Conservation (phyloP, 1,140 invertebrate species). For the Drosophila hydei region DNA sequence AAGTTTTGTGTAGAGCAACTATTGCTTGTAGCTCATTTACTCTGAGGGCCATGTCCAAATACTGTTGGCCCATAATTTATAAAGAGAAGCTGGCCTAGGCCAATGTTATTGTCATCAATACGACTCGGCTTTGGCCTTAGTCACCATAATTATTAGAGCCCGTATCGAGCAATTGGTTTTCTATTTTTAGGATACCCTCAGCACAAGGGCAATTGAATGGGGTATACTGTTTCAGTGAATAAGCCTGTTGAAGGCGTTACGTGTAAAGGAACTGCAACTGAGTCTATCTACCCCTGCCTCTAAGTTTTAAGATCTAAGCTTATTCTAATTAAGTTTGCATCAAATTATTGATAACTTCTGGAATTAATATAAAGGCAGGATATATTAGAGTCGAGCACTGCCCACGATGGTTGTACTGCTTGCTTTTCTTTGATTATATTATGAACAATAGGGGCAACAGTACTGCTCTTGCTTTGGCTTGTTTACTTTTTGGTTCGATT, state of each 20-base stretch:
- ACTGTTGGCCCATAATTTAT: constrained; percentile 28
- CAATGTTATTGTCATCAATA: constrained; percentile 60
- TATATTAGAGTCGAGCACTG: no score
- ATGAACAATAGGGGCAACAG: constrained; percentile 34
- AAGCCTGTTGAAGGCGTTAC: no score
- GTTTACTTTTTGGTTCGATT: constrained; percentile 38
- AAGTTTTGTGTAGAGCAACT: constrained; percentile 47
- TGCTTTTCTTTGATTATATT: constrained; percentile 11
- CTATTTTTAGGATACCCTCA: not conserved
- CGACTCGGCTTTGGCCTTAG: constrained; percentile 11
- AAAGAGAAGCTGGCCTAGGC: constrained; percentile 30
- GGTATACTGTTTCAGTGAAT: no score
- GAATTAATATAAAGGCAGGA: no score
- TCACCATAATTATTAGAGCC: constrained; percentile 53
- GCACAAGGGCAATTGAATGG: no score
- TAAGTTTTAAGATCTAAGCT: no score
- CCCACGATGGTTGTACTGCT: no score
- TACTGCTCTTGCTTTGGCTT: constrained; percentile 30
- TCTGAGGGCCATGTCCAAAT: constrained; percentile 49
- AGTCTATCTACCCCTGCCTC: no score
- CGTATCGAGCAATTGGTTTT: constrained; percentile 26
- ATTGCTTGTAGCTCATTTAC: constrained; percentile 65
- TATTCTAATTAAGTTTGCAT: no score
- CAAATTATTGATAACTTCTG: no score
- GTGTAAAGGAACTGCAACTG: no score